phyloP scores from a whole-genome alignment of 1,140 invertebrate genomes.

The Lepidurus arcticus region DNA sequence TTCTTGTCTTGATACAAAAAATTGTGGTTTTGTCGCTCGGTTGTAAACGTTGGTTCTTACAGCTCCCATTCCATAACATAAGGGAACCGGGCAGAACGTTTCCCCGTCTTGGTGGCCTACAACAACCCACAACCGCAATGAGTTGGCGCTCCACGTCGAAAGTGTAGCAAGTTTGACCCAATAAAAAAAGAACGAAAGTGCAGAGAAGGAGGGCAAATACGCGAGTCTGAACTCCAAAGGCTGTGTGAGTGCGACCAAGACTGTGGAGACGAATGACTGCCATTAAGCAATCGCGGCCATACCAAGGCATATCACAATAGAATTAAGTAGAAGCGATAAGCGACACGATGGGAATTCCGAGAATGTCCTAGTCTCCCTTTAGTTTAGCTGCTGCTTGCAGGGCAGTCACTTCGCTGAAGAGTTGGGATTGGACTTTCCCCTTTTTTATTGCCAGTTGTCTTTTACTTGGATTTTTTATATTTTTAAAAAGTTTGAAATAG shows the following conservation, averaged over 20 bases:
- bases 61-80: too few relatives aligned
- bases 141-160: too few relatives aligned
- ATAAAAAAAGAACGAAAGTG: background rate
- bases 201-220: background rate
- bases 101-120: too few relatives aligned
- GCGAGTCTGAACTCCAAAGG: constrained; percentile 14
- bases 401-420: background rate
- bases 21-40: too few relatives aligned
- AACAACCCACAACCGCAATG: too few relatives aligned
- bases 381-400: background rate
- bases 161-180: background rate
- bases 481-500: too few relatives aligned
- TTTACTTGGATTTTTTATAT: background rate
- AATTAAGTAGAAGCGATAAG: background rate
- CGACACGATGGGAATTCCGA: background rate
- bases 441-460: background rate
- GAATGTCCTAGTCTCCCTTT: background rate
- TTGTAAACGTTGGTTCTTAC: too few relatives aligned
- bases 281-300: too few relatives aligned
- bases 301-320: background rate
- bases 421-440: background rate
- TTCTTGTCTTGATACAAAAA: background rate
- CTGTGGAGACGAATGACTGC: background rate
- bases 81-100: too few relatives aligned
- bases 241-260: background rate